Evolutionary conservation across 37 sponge, comb jelly and placozoan genomes (phyloP).

Genomic region (Ianthella basta): DNA sequence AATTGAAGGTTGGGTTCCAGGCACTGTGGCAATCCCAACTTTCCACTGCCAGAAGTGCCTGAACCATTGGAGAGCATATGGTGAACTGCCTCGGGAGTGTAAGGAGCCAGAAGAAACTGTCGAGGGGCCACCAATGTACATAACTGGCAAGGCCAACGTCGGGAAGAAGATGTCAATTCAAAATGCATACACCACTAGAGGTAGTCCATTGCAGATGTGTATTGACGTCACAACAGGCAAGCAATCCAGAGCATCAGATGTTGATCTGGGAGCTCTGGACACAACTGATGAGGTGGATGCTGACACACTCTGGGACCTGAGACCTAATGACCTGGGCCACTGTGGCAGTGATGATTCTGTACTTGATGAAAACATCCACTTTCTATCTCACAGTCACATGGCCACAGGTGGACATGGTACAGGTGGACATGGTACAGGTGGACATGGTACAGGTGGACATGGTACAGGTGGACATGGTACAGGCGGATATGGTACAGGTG

Average conservation of each 20-base stretch:
- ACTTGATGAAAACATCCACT: too few species aligned
- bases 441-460: too few species aligned
- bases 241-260: constrained; percentile 15
- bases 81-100: constrained; percentile 24
- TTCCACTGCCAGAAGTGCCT: constrained; percentile 37
- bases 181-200: constrained; percentile 11
- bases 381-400: too few species aligned
- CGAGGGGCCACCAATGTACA: constrained; percentile 31
- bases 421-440: too few species aligned
- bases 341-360: too few species aligned
- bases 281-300: too few species aligned
- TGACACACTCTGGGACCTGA: too few species aligned
- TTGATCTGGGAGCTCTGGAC: neutral
- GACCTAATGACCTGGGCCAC: too few species aligned
- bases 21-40: constrained; percentile 33
- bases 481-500: too few species aligned
- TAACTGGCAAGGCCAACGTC: neutral
- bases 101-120: constrained; percentile 11
- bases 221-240: constrained; percentile 2
- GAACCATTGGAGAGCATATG: constrained; percentile 16
- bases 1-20: constrained; percentile 33
- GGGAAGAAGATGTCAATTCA: neutral
- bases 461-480: too few species aligned
- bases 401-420: too few species aligned
- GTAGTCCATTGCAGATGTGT: neutral